Percentiles rank a stretch among this genome's conserved stretches.
phyloP scores from a whole-genome alignment of 2,797 vertebrate genomes.

The Pantherophis vulpinus region DNA sequence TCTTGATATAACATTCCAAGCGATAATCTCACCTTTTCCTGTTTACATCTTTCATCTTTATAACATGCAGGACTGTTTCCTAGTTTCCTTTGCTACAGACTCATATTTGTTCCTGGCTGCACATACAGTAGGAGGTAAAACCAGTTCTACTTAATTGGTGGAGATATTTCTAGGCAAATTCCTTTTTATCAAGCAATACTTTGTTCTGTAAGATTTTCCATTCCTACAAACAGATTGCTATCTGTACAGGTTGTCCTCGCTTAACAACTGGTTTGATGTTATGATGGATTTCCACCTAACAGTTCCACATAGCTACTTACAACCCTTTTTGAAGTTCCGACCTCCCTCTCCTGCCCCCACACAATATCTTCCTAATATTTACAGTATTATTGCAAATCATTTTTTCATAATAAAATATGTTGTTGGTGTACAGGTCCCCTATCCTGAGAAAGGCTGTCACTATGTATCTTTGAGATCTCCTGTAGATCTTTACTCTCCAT shows the following conservation, averaged over 20 bases:
- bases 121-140: background rate
- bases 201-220: background rate
- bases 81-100: background rate
- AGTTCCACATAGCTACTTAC: background rate
- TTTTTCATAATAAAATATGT: background rate
- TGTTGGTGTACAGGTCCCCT: background rate
- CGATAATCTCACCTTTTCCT: constrained; percentile 7
- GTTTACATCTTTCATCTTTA: background rate
- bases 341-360: background rate
- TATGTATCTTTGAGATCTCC: background rate
- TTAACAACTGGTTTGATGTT: background rate
- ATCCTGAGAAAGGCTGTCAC: background rate
- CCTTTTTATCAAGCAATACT: background rate
- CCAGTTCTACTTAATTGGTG: background rate
- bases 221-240: background rate
- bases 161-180: background rate
- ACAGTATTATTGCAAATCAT: background rate
- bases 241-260: background rate
- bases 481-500: background rate
- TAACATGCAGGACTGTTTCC: background rate
- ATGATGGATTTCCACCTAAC: background rate
- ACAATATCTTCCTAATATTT: background rate
- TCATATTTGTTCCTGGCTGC: background rate
- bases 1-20: background rate
- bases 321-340: background rate